Base-by-base conservation (phyloP, 2,113 vertebrate species). In the Loxodonta africana region DNA sequence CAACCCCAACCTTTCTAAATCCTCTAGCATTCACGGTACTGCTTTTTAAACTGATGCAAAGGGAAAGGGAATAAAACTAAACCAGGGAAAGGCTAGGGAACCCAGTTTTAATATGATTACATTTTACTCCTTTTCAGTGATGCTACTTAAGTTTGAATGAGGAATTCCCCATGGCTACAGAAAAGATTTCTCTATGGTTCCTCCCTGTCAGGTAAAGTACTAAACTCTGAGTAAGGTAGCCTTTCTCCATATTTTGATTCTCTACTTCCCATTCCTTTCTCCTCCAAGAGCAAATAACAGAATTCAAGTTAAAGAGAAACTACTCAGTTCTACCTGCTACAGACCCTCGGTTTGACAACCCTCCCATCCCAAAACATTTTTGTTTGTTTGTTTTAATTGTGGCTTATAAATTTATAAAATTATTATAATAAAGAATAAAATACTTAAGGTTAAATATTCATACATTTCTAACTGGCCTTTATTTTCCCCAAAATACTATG, bases 1-100 rank as follows among this genome's bases (percentile, higher is more conserved):
- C 76, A 90, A 71, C 57, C 41, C 25, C 60, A 48, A 23, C 20
- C 63, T 71, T 51, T 53, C 20, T 23, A 85, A 57, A 76, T 26
- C 21, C 41, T 91, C 86, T 89, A 71, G 17, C 12, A 89, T 20
- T 77, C 28, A 14, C 6, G 9, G 63, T n/a, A 37, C 8, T 57
- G 12, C n/a, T 83, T 77, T 94, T 95, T 81, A 71, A 97, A 82
- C 20, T 63, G 33, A 90, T 90, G 73, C 46, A 94, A 96, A 74
- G 62, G 15, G n/a, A 37, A 82, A 65, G 15, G 83, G 95, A 88
- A 94, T 76, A 20, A 83, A 91, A 62, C 53, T 46, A 73, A 94
- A 85, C 2, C 12, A 69, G 23, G 10, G 15, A 73, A 63, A 88
- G 86, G 12, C 33, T 73, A 83, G 46, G 60, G 51, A 91, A 48